Evolutionary conservation across 2,113 vertebrate species (phyloP), one percentile per base, ranked within the genome.

Genomic region (Malaclemys terrapin): DNA sequence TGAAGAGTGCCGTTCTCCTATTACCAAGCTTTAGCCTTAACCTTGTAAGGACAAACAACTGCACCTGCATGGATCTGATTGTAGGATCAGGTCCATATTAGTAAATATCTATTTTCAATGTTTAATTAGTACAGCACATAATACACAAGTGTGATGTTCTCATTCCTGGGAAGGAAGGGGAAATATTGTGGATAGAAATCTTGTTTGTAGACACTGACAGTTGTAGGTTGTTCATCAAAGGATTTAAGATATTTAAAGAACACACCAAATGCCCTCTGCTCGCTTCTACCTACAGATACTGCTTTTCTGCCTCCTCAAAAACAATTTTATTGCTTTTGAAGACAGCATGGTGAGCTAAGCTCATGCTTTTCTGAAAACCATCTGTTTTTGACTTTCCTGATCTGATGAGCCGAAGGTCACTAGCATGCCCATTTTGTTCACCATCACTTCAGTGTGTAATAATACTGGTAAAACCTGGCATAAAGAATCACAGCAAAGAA

Each of bases 101-200:
- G 35, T 80, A 38, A 59, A 57, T 27, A 76, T 12, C 22, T 24
- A 76, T 76, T 47, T 10, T 12, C 42, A 22, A 8, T 2, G 22
- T 1, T 19, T 24, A 27, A 11, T 76, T 56, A 10, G 50, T 6
- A 49, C n/a, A 76, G 8, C 19, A 0, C 1, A 0, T 27, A 5
- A 53, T 35, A 35, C 29, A 25, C 45, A 75, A 53, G 29, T 50
- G 3, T 1, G 1, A 4, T 47, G 45, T 75, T 56, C 80, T 19
- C 72, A 45, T 16, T 22, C 72, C 59, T 56, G 81, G 35, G 5
- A 25, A 57, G 42, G 38, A 14, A 19, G 2, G 6, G 38, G 72
- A 56, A 83, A 89, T 52, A 69, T 20, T 82, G 29, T 25, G 38
- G 24, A n/a, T 80, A 50, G 79, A 31, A n/a, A 29, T 5, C 53